Evolutionary conservation across 2,113 vertebrate genomes (phyloP), one percentile per base, ranked within the genome.

Genomic region (Hyla sarda): DNA sequence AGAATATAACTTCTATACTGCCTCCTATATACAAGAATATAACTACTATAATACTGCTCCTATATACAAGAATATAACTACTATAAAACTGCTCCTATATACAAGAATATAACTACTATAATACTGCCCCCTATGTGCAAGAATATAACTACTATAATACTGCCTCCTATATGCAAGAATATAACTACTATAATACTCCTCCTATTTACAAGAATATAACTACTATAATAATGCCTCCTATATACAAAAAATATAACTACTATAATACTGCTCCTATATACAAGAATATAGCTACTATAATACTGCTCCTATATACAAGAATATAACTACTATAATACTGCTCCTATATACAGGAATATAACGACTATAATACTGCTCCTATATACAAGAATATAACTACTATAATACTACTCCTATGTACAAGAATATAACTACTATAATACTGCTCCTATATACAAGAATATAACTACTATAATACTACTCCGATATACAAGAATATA

Each of bases 1-100:
- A 41, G 41, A 41, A 41, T 41, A 41, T 41, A 41, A 41, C 41
- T 41, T 5, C 41, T 41, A 41, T 41, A 41, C n/a, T n/a, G n/a
- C n/a, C 41, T 41, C 41, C 41, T 41, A 3, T 41, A 3, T 5
- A 3, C 60, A 28, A 65, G n/a, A 65, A 28, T 65, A 65, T 65
- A 65, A 65, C 25, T 65, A 30, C 60, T 65, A 30, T 65, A 65
- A 65, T 65, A 65, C 60, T 65, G 25, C 60, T 2, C 60, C 60
- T 65, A 65, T 65, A 17, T 65, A 65, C 25, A 65, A 30, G 60
- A 65, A 65, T 65, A 65, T 65, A 65, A 60, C n/a, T 60, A 60
- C 58, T 60, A 60, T 60, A 60, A 60, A 12, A 60, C 58, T 60
- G 58, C 58, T 12, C 23, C 58, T 60, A 60, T 60, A 16, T 60